A percentile compares a stretch with the other conserved stretches of the same genome.
phyloP scores from a whole-genome alignment of 1,140 invertebrate genomes.

The Rhagoletis pomonella region DNA sequence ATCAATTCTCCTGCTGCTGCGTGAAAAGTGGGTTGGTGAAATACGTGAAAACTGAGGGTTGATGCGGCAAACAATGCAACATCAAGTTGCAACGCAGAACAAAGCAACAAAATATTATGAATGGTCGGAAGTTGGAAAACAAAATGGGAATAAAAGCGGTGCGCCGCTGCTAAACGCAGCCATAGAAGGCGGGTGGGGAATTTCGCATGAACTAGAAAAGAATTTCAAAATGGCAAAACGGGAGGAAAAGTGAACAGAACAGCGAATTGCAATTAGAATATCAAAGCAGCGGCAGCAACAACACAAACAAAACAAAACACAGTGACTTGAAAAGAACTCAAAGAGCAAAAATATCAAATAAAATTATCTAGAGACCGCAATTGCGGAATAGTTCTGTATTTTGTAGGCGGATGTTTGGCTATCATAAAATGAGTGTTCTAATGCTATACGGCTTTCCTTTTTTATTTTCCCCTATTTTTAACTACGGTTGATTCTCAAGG shows the following conservation, averaged over 20 bases:
- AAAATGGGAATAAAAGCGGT: constrained; percentile 10
- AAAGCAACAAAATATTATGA: constrained; percentile 7
- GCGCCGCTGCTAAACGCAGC: not conserved
- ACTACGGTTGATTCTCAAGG: too few relatives aligned
- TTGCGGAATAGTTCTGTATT: too few relatives aligned
- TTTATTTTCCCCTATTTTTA: too few relatives aligned
- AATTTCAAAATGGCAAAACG: not conserved
- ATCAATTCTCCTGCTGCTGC: not conserved
- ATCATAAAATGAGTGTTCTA: too few relatives aligned
- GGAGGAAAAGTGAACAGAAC: not conserved
- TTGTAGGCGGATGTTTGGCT: too few relatives aligned
- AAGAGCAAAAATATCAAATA: not conserved
- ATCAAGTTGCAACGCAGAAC: not conserved
- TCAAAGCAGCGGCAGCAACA: not conserved
- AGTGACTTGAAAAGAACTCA: not conserved
- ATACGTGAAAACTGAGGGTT: not conserved
- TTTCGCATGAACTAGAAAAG: constrained; percentile 22
- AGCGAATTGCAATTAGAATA: constrained; percentile 34
- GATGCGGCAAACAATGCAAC: constrained; percentile 9
- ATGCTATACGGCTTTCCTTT: too few relatives aligned
- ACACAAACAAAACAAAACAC: constrained; percentile 2
- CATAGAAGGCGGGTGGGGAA: not conserved
- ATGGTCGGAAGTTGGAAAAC: constrained; percentile 37
- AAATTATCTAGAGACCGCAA: too few relatives aligned
- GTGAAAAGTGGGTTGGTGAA: not conserved